Evolutionary conservation across 2,797 vertebrate species (phyloP), one percentile per base, ranked within the genome.

Genomic region (Enteromius thamalakanensis): DNA sequence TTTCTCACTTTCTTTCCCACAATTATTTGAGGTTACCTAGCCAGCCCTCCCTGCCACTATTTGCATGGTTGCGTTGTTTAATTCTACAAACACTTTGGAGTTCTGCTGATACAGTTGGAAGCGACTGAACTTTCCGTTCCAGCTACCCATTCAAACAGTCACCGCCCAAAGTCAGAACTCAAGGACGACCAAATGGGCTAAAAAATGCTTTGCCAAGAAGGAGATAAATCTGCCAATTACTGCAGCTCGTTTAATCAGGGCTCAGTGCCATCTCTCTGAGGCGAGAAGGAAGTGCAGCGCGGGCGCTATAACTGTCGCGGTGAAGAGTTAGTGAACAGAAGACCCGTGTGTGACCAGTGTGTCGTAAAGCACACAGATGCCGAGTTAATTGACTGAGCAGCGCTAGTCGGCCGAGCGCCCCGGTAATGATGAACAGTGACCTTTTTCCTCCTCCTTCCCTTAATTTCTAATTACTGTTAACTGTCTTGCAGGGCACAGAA

Each of bases 351-450:
- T 94, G 95, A 91, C 90, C 93, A 72, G 90, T 84, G 95, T 95
- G 95, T 97, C 96, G 95, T 98, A 97, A 99, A 98, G 96, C 96
- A 97, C 96, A 97, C 96, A 98, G 97, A 98, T 97, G 97, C 96
- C 95, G 96, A 96, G 96, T 98, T 99, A 98, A 99, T 96, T 97
- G 97, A 97, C 96, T 97, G 97, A 96, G 94, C 94, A 95, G 95
- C 94, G 94, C 95, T 96, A 94, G 90, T 96, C 94, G 90, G 93
- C 93, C 95, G 93, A 95, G 96, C 93, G 94, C 95, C 96, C 93
- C 92, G 92, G 94, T 95, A 96, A 97, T 94, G 95, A 95, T 92
- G 93, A 92, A 93, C 95, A 95, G 93, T 96, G 96, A 96, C 96
- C 96, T 96, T 96, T 84, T 67, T 76, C 72, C 81, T 87, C 79